A percentile compares a stretch with the other conserved stretches of the same genome.
Conservation (phyloP, 2,888 invertebrate species). For the Lepeophtheirus nordmannii region DNA sequence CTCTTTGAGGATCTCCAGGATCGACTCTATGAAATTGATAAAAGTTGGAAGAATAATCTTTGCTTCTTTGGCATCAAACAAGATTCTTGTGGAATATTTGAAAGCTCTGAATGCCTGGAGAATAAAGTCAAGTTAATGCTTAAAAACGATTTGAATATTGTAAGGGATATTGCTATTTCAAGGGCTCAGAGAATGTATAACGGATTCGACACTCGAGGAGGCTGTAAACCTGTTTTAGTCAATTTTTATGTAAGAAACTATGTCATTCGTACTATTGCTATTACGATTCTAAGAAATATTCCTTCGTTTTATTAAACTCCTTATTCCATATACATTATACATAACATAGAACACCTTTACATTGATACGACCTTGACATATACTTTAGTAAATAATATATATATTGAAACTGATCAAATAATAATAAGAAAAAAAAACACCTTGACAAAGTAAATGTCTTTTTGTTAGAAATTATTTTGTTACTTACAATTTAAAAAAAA, state of each 20-base stretch:
- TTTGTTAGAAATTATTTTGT: too few relatives aligned
- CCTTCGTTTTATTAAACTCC: not conserved
- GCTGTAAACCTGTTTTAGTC: conserved; percentile 1
- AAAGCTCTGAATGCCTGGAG: conserved; percentile 14
- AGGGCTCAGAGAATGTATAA: conserved; percentile 6
- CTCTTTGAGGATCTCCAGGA: conserved; percentile 5
- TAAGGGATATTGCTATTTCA: conserved; percentile 4
- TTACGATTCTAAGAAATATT: not conserved
- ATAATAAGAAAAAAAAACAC: too few relatives aligned
- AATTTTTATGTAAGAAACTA: conserved; percentile 11
- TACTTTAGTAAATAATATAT: too few relatives aligned
- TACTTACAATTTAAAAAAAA: too few relatives aligned
- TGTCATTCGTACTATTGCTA: not conserved
- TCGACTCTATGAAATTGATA: conserved; percentile 19
- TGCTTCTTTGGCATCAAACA: conserved; percentile 13
- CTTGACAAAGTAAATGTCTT: too few relatives aligned
- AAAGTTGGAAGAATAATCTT: conserved; percentile 13
- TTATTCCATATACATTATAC: too few relatives aligned
- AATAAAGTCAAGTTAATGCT: conserved; percentile 4
- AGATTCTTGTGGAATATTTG: conserved; percentile 12
- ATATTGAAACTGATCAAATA: too few relatives aligned
- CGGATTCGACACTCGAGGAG: not conserved
- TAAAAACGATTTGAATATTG: conserved; percentile 7
- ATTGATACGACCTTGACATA: too few relatives aligned
- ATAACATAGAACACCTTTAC: too few relatives aligned